Base-by-base conservation (phyloP, 2,888 invertebrate species). In the Vesta saturnalis region DNA sequence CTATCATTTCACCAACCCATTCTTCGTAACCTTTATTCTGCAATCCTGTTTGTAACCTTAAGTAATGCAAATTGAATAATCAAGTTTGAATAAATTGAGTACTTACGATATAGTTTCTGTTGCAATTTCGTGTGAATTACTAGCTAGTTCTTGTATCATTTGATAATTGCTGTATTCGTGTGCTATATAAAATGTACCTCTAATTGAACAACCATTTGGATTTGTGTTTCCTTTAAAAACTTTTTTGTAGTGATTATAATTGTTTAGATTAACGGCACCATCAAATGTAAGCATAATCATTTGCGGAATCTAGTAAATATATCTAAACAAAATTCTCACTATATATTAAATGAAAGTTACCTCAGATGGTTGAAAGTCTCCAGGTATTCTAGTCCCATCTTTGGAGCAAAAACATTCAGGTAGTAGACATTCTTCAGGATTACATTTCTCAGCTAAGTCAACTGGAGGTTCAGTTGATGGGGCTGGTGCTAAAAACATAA, bases 1-100 rank as follows among this genome's bases (percentile, higher is more conserved):
- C 95, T 77, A 96, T 93, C 94, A 95, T 95, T 85, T 96, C 96
- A 18, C 94, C 94, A 0, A 92, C 93, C 96, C 96, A 96, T 82
- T 94, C 94, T 85, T 96, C 95, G 83, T 95, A 94, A 62, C 93
- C 93, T 83, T 94, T 93, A 83, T 94, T 94, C 85, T 96, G 94
- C 8, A 97, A 86, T 54, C 95, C 94, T 80, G 90, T 91, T 80
- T 95, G 94, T 10, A 90, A 84, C 30, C 91, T 91, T 72, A 39
- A 82, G 15, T 49, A 14, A 16, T 3, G 1, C 16, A 16, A 14
- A 43, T 5, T 43, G 43, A 5, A 5, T 14, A 49, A 49, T n/a
- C n/a, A n/a, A 49, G 18, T 18, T 1, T 12, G 21, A 52, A n/a
- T 52, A 15, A 16, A n/a, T n/a, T n/a, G n/a, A n/a, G n/a, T 65